Evolutionary conservation across 2,113 vertebrate genomes (phyloP), one percentile per base, ranked within the genome.

Genomic region (Caracal caracal): DNA sequence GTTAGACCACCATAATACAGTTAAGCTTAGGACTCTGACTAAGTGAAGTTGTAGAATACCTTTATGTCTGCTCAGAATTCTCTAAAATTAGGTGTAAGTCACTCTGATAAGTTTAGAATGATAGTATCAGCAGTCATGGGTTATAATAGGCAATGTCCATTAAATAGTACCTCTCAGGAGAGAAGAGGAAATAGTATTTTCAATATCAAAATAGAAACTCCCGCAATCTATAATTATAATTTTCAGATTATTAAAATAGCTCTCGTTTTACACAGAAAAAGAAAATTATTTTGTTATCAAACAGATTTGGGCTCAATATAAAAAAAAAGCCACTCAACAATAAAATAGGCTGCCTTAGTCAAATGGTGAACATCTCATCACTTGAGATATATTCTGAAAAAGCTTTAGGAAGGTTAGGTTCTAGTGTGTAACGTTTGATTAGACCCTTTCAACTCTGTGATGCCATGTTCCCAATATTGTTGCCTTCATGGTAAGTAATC

Each of bases 191-290:
- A 84, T 47, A 71, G 15, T 71, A 65, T 49, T 97, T 88, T 95
- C 75, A 80, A 3, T 51, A 47, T 76, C 94, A 97, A 89, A 90
- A 92, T 65, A 92, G 30, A 95, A 61, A 40, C 11, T 90, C 88
- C 59, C 10, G 71, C 66, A n/a, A 51, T 33, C 16, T 66, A 30
- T 80, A 90, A 79, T 92, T 86, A 81, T 68, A 43, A 92, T 85
- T 87, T 94, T 9, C 7, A 85, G 17, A 59, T 84, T 82, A 85
- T 88, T 96, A 93, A 93, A 94, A 85, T 93, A 79, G 65, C 40
- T 28, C 40, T 47, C 7, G 47, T 26, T 75, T 28, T 16, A 75
- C 30, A 30, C 13, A 76, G 40, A 30, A 76, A 47, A 75, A 59
- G 20, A 71, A 76, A 15, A 43, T 0, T 22, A 71, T 43, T 47